Evolutionary conservation across 2,797 vertebrate genomes (phyloP), one percentile per base, ranked within the genome.

Genomic region (Acropternis orthonyx): DNA sequence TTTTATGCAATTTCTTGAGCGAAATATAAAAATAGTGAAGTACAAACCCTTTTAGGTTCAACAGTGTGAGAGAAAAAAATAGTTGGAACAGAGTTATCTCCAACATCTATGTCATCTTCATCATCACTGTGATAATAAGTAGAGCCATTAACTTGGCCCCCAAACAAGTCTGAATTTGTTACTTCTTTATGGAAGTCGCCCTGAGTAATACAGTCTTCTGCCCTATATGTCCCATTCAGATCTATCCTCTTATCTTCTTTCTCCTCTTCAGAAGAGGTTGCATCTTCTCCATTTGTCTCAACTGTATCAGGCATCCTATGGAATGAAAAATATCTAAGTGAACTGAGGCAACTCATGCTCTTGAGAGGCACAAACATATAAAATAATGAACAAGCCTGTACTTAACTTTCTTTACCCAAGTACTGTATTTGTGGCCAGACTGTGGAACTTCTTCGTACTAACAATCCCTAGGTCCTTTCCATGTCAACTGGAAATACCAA

Each of bases 51-150:
- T 98, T 99, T 99, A 97, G 98, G 99, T 95, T 99, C 99, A 13
- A 98, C 98, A n/a, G 99, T 99, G 97, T 99, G 99, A 96, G 98
- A 98, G 96, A 99, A 98, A 97, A 98, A 99, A 98, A 99, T 99
- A 94, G 99, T 98, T 81, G 98, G 98, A 95, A 98, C 89, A 87
- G 96, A 97, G 85, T 97, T 97, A 46, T 98, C 97, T 85, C 81
- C 95, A 81, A 49, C 56, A 93, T 96, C 98, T 95, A 92, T 92
- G 77, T 98, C 96, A 80, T 97, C 96, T 91, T 96, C 97, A 37
- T 97, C 98, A 44, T 98, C 96, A 27, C 96, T 98, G 59, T 88
- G 91, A 22, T 96, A 96, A 10, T 95, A 96, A 73, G 55, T 27
- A 16, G 96, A 95, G 76, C 96, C 95, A 61, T 95, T 97, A 55